These are phyloP conservation scores for Halocynthia aurantium DNA, from an alignment of 23 tunicate genomes.

Conservation along the genomic window DNA sequence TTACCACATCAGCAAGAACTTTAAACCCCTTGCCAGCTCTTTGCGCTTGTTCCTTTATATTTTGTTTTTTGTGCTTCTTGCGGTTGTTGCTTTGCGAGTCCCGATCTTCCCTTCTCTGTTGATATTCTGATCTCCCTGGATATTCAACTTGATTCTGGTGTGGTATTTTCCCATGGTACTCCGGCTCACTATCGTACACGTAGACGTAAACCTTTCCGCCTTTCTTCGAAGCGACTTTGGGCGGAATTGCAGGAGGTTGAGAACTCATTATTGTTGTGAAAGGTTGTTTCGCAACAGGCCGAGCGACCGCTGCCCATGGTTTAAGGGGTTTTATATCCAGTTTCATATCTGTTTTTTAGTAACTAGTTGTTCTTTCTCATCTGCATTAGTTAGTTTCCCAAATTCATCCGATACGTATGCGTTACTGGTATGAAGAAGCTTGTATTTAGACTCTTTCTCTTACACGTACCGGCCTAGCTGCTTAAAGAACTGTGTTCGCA, in stretches of 20 bases:
- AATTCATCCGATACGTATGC: no score
- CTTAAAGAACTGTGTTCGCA: no score
- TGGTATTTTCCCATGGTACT: not conserved
- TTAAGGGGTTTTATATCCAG: slow-evolving; percentile 2
- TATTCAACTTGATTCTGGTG: not conserved
- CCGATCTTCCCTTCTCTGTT: not conserved
- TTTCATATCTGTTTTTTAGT: not conserved
- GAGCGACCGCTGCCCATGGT: slow-evolving; percentile 30
- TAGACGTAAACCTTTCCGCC: slow-evolving; percentile 58
- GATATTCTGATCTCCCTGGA: not conserved
- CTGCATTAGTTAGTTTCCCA: no score
- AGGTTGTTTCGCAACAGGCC: slow-evolving; percentile 22
- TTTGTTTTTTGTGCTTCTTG: not conserved
- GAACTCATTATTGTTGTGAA: not conserved
- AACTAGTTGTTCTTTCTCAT: no score
- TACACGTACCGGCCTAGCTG: no score
- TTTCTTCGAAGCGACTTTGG: slow-evolving; percentile 37
- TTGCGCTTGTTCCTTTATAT: slow-evolving; percentile 33
- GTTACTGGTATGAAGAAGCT: no score
- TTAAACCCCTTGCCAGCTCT: slow-evolving; percentile 57
- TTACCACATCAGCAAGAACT: slow-evolving; percentile 70
- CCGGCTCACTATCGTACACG: slow-evolving; percentile 46
- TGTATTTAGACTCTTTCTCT: no score
- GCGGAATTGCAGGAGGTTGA: slow-evolving; percentile 7
- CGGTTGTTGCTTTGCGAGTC: not conserved